Evolutionary conservation across 2,113 vertebrate genomes (phyloP).

Genomic region (Hassar affinis): DNA sequence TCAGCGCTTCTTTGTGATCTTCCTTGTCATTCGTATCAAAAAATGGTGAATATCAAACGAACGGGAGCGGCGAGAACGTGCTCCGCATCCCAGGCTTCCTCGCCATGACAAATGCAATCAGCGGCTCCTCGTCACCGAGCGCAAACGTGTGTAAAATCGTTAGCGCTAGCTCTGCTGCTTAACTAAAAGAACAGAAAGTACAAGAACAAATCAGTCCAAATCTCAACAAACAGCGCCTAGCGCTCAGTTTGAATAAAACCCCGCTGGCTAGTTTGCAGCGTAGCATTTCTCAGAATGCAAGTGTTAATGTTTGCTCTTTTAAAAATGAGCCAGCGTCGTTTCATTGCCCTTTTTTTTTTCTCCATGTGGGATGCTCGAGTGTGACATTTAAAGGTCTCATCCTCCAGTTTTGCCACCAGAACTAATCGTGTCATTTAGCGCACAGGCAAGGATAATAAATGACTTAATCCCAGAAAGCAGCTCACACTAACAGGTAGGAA

Average conservation of each 20-base stretch:
- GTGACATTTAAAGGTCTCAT: slow-evolving; percentile 49
- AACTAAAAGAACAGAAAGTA: neutral
- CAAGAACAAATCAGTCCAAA: too few relatives aligned
- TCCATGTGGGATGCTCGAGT: slow-evolving; percentile 20
- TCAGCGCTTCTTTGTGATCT: neutral
- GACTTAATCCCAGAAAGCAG: slow-evolving; percentile 29
- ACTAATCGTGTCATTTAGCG: slow-evolving; percentile 43
- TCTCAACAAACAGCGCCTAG: neutral
- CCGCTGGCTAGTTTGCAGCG: neutral
- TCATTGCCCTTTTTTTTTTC: slow-evolving; percentile 21
- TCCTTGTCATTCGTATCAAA: neutral
- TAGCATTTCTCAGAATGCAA: slow-evolving; percentile 3
- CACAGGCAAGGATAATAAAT: slow-evolving; percentile 36
- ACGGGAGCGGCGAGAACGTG: neutral
- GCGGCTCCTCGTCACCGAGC: neutral
- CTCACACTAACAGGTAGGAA: neutral
- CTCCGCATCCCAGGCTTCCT: neutral
- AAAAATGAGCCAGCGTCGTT: slow-evolving; percentile 17
- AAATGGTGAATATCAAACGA: neutral
- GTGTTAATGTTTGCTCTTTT: slow-evolving; percentile 41
- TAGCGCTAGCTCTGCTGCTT: neutral
- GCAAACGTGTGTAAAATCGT: neutral
- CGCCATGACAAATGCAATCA: neutral
- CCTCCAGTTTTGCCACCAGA: slow-evolving; percentile 41
- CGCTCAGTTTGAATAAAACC: neutral